phyloP scores from a whole-genome alignment of 2,797 vertebrate species.

The Aeoliscus strigatus region DNA sequence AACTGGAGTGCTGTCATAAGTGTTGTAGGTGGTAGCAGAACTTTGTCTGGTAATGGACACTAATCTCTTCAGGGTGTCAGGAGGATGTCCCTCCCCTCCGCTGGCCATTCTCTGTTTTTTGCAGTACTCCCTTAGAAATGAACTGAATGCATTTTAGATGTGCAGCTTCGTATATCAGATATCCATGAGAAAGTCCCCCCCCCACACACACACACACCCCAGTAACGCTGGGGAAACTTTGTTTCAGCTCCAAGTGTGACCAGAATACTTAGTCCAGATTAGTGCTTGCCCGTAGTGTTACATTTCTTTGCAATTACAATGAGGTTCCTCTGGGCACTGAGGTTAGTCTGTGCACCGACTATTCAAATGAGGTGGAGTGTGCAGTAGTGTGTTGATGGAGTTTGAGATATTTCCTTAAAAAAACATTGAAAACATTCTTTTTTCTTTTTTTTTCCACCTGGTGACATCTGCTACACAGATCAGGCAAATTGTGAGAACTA shows the following conservation, averaged over 20 bases:
- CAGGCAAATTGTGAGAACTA: no score
- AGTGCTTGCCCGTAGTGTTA: conserved; percentile 46
- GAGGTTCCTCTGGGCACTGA: conserved; percentile 56
- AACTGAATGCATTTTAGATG: no score
- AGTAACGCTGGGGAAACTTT: conserved; percentile 24
- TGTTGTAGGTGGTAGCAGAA: conserved; percentile 60
- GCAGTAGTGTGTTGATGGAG: conserved; percentile 45
- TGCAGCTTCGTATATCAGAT: conserved; percentile 11
- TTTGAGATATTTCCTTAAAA: conserved; percentile 60
- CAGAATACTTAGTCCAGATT: conserved; percentile 53
- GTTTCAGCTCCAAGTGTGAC: conserved; percentile 50
- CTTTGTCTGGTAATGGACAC: conserved; percentile 68
- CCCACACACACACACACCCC: no score
- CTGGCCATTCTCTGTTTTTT: no score
- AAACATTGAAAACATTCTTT: no score
- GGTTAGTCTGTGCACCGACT: conserved; percentile 49
- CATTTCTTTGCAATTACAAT: conserved; percentile 63
- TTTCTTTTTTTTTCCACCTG: no score
- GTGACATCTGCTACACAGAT: no score
- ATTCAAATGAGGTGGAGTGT: conserved; percentile 57
- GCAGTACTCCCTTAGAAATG: no score
- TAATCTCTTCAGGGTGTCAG: conserved; percentile 60
- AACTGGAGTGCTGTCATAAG: conserved; percentile 48
- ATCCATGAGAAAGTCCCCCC: conserved; percentile 26
- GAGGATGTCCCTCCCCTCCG: conserved; percentile 29